Conservation (phyloP, 2,113 vertebrate genomes). For the Phaethornis superciliosus region DNA sequence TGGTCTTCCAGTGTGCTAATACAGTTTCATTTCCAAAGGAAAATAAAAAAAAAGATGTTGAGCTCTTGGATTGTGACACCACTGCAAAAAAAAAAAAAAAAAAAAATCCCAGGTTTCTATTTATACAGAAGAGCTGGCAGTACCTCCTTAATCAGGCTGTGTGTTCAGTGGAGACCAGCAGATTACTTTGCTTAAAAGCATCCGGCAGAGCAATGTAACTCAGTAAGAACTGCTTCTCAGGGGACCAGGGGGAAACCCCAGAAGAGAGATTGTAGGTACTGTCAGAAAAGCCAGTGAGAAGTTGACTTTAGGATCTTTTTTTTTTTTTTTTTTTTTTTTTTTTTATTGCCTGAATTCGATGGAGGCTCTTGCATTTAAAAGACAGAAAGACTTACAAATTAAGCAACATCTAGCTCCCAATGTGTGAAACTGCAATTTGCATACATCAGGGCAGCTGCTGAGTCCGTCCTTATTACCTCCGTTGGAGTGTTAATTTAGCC, state of each 20-base stretch:
- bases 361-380: not conserved
- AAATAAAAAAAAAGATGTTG: not conserved
- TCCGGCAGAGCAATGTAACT: not conserved
- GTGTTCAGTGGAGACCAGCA: not conserved
- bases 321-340: not conserved
- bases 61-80: not conserved
- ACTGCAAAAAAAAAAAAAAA: not conserved
- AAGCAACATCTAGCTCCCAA: slow-evolving; percentile 58
- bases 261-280: not conserved
- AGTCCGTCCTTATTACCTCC: slow-evolving; percentile 53
- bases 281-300: not conserved
- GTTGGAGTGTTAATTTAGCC: slow-evolving; percentile 67
- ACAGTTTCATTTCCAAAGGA: slow-evolving; percentile 6
- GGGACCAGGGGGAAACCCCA: not conserved
- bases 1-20: not conserved
- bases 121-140: not conserved
- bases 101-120: not conserved
- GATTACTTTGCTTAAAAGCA: slow-evolving; percentile 21
- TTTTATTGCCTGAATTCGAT: not conserved
- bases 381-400: slow-evolving; percentile 40
- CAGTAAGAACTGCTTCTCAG: not conserved
- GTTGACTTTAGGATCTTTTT: not conserved
- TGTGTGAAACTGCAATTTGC: slow-evolving; percentile 70
- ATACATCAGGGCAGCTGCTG: slow-evolving; percentile 61
- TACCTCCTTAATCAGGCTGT: not conserved